Evolutionary conservation across 1,140 invertebrate species (phyloP).

Genomic region (Calephelis nemesis): DNA sequence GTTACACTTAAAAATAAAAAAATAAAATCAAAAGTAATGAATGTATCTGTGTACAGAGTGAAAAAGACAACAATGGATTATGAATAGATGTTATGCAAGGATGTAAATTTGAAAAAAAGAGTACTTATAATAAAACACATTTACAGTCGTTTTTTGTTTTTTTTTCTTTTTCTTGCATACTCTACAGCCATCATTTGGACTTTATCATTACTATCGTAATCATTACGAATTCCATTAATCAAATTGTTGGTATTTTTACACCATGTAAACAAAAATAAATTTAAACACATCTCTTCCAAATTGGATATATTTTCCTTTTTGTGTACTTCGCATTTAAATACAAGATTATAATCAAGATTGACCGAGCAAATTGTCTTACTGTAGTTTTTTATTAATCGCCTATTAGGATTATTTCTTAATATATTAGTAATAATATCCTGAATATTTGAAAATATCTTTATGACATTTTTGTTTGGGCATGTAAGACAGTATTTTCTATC

Average conservation of each 20-base stretch:
- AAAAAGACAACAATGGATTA: no score
- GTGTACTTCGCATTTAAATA: neutral
- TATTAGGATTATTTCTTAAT: slow-evolving; percentile 2
- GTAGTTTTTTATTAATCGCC: neutral
- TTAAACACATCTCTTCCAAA: neutral
- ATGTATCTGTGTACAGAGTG: no score
- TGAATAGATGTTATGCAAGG: no score
- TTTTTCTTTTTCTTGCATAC: neutral
- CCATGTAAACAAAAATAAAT: neutral
- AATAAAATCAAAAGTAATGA: no score
- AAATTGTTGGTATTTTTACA: neutral
- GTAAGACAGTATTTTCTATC: neutral
- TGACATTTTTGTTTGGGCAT: neutral
- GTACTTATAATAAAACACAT: neutral
- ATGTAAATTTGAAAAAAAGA: no score
- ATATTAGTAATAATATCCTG: neutral
- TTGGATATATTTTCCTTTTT: neutral
- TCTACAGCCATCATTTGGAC: neutral
- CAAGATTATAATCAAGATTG: neutral
- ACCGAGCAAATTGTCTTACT: slow-evolving; percentile 5
- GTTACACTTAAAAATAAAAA: no score
- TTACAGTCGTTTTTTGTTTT: neutral
- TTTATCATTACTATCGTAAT: neutral
- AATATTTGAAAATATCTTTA: neutral
- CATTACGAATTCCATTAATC: neutral